Base-by-base conservation (phyloP, 1,140 invertebrate genomes). In the Plectrocnemia conspersa region DNA sequence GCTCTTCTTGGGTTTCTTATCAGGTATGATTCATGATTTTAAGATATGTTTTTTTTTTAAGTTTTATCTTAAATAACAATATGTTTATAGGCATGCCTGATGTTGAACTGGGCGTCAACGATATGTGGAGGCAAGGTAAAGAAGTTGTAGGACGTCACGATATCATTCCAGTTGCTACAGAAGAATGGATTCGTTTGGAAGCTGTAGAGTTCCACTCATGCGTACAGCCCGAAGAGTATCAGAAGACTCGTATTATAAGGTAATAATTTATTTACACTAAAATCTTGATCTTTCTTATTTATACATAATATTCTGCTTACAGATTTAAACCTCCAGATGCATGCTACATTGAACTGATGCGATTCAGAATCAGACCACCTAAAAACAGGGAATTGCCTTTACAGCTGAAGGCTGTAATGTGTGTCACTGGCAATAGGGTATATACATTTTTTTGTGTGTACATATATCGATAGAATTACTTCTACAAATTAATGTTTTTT, bases 101-200 rank as follows among this genome's bases (percentile, higher is more conserved):
- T 65, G 85, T 98, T 44, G 97, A 99, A 72, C 74, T 99, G 54
- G 97, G 97, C 9, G 83, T 99, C 10, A 99, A 99, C 71, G 97
- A 99, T 69, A 84, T 96, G 77, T 82, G 88, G 68, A 77, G 97
- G 6, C 93, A 98, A 75, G 97, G 97, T 6, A 93, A 93, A 75
- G 97, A 99, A 80, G 93, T 99, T 11, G 97, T 99, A 0, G 94
- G 97, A 0, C 78, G 97, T 13, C 93, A 98, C 71, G 97, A 99
- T 72, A 99, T 99, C 66, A 96, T 99, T 65, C 97, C 97, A 6
- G 95, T 99, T 23, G 91, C 93, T 50, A 99, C 97, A 0, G 97
- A 99, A 74, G 93, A 99, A 74, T 99, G 97, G 97, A 99, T 99
- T 64, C 82, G 91, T 35, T 80, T 98, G 3, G 95, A 99, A 75